Evolutionary conservation across 1,140 invertebrate genomes (phyloP), one percentile per base, ranked within the genome.

Genomic region (Coelopa frigida): DNA sequence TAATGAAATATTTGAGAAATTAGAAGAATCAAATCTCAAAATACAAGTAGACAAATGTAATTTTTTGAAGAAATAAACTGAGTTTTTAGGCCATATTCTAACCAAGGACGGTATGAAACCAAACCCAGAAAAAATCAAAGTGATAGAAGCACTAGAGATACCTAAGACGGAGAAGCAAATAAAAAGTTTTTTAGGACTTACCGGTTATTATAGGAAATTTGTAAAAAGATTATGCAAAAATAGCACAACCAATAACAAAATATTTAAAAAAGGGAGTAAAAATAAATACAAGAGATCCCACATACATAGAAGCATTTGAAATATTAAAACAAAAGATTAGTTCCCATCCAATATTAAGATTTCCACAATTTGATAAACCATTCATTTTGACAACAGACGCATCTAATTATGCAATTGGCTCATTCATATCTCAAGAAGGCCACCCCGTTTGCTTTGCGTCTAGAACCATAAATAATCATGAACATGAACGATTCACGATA

Each of bases 41-140:
- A 31, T 44, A 10, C 43, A 36, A 23, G 12, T 45, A 2, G n/a
- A 46, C 31, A 46, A 38, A 27, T 46, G 35, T 23, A 23, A 32
- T 27, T 45, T 33, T 39, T 23, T 40, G 22, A 24, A 35, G 3
- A 46, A 38, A 26, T 21, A 35, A 46, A 46, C 44, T 4, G 14
- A 46, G 11, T 29, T 36, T 29, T 23, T 46, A 26, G 35, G 44
- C 12, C 44, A 46, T 23, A 15, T 33, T 10, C n/a, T 46, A 8
- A 46, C 35, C 7, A 23, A 10, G 7, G n/a, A 37, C 5, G 32
- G 43, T 4, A 29, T 36, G 8, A 35, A 36, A 23, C 43, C 31
- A 18, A 36, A 44, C 27, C 18, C 18, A 12, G 20, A 20, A 11
- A 44, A 44, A 33, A 33, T 42, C 10, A 18, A 42, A 22, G 17